Percentiles rank a stretch among this genome's conserved stretches.
phyloP scores from a whole-genome alignment of 2,888 invertebrate genomes.

The Polydrusus cervinus region DNA sequence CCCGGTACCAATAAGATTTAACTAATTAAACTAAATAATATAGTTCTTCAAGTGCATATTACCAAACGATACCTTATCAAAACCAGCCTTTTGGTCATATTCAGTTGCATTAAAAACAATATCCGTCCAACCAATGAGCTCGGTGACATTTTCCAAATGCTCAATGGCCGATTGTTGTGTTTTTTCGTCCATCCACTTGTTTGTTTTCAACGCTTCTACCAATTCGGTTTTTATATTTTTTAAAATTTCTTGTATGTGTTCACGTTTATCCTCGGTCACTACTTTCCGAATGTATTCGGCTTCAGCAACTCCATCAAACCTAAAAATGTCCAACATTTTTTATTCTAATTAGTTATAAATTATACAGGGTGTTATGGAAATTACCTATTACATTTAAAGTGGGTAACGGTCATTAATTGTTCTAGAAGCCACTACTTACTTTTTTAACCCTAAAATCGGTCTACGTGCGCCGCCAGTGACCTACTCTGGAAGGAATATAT shows the following conservation, averaged over 20 bases:
- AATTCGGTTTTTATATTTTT: slow-evolving; percentile 58
- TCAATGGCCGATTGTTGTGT: slow-evolving; percentile 55
- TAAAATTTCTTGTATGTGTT: slow-evolving; percentile 58
- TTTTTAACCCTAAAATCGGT: too few relatives aligned
- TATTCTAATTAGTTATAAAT: too few relatives aligned
- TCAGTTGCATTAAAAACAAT: slow-evolving; percentile 58
- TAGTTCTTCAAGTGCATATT: neutral
- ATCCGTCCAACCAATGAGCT: slow-evolving; percentile 60
- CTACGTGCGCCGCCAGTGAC: too few relatives aligned
- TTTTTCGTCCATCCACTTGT: slow-evolving; percentile 59
- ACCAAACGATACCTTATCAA: slow-evolving; percentile 57
- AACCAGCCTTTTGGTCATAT: slow-evolving; percentile 57
- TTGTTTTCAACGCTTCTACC: slow-evolving; percentile 50
- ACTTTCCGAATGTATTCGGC: slow-evolving; percentile 60
- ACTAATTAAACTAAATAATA: too few relatives aligned
- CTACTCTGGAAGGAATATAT: too few relatives aligned
- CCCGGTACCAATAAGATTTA: too few relatives aligned
- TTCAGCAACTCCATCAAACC: slow-evolving; percentile 62
- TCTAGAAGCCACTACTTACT: too few relatives aligned
- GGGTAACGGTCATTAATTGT: too few relatives aligned
- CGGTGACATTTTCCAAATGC: slow-evolving; percentile 56
- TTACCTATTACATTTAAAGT: too few relatives aligned
- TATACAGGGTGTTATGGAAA: too few relatives aligned
- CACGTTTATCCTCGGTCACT: slow-evolving; percentile 55
- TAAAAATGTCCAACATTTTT: too few relatives aligned